phyloP scores from a whole-genome alignment of 1,140 invertebrate genomes.

The Sipha flava region DNA sequence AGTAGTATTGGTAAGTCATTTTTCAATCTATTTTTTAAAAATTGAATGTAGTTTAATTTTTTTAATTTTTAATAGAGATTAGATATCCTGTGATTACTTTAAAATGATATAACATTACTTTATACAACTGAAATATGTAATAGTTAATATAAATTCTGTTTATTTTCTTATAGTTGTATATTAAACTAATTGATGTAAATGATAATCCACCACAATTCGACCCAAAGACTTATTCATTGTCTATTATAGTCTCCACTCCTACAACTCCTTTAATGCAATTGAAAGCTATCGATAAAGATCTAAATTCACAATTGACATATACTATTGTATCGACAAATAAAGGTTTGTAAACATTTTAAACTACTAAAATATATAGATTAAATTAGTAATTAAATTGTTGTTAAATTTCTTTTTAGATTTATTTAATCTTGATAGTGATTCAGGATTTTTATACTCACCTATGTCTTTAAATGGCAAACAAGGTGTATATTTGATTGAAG shows the following conservation, averaged over 20 bases:
- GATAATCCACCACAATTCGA: constrained; percentile 73
- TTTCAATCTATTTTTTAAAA: neutral
- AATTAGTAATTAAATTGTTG: neutral
- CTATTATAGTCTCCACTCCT: constrained; percentile 72
- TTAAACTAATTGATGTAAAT: constrained; percentile 73
- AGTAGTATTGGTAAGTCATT: constrained; percentile 57
- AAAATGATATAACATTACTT: too few species aligned
- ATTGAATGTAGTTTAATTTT: neutral
- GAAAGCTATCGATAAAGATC: constrained; percentile 66
- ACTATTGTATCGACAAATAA: constrained; percentile 63
- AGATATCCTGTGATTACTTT: too few species aligned
- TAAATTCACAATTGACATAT: constrained; percentile 67
- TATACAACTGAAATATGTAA: too few species aligned
- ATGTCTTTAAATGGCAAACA: constrained; percentile 56
- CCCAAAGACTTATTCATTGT: constrained; percentile 63
- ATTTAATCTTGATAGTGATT: constrained; percentile 62
- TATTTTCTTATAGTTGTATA: constrained; percentile 50
- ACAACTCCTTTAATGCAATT: constrained; percentile 69
- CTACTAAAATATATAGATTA: neutral
- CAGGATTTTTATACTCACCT: constrained; percentile 68
- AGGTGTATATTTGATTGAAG: constrained; percentile 57
- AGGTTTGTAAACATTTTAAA: constrained; percentile 45
- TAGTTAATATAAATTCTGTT: too few species aligned
- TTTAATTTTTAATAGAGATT: too few species aligned
- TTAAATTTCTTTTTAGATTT: constrained; percentile 49